Conservation (phyloP, 1,140 invertebrate genomes). For the Zaprionus ornatus region DNA sequence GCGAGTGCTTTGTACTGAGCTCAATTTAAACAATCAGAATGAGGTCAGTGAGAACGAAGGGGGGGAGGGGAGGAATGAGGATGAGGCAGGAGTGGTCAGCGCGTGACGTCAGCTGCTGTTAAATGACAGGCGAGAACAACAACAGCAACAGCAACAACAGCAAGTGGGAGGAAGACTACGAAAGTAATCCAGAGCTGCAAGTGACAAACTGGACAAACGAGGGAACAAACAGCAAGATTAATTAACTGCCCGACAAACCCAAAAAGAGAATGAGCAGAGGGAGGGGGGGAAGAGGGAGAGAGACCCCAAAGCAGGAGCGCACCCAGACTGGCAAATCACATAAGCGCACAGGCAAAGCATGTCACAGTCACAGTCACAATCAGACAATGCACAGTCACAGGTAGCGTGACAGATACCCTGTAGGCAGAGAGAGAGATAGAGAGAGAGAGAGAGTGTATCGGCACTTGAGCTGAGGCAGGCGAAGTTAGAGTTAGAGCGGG, state of each 20-base stretch:
- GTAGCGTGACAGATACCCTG: conserved; percentile 1
- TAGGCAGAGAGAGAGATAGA: not conserved
- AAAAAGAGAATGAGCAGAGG: conserved; percentile 12
- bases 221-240: conserved; percentile 65
- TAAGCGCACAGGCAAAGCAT: conserved; percentile 13
- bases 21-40: conserved; percentile 20
- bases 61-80: not conserved
- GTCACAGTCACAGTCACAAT: conserved; percentile 10
- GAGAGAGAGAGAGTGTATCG: no score
- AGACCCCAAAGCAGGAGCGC: not conserved
- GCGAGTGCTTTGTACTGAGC: not conserved
- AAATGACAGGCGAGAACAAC: conserved; percentile 10
- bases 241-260: conserved; percentile 60
- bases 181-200: conserved; percentile 57
- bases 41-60: conserved; percentile 33
- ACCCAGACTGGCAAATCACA: conserved; percentile 27
- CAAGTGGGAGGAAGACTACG: conserved; percentile 18
- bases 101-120: conserved; percentile 66
- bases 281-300: conserved; percentile 11
- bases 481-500: no score
- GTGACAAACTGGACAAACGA: conserved; percentile 44
- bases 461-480: no score
- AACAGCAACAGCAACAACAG: conserved; percentile 16
- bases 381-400: conserved; percentile 9
- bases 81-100: not conserved